A percentile compares a stretch with the other conserved stretches of the same genome.
Evolutionary conservation across 2,888 invertebrate species (phyloP).

Genomic region (Cheilosia urbana): DNA sequence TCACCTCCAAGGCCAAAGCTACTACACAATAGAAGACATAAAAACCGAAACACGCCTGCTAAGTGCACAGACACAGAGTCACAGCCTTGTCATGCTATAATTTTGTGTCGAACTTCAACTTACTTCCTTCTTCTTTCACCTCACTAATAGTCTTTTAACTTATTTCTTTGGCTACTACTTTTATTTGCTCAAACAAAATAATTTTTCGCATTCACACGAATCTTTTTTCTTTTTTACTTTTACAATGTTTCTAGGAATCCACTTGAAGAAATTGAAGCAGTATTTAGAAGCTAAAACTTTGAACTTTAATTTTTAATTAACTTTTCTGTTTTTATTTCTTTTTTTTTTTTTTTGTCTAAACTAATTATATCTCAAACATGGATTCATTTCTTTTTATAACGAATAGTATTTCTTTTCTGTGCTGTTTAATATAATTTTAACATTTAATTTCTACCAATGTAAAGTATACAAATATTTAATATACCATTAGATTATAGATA

Average conservation of each 20-base stretch:
- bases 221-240: conserved; percentile 75
- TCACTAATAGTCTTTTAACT: conserved; percentile 74
- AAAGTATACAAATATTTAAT: conserved; percentile 50
- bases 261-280: conserved; percentile 84
- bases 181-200: conserved; percentile 61
- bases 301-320: conserved; percentile 44
- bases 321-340: conserved; percentile 22
- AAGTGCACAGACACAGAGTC: neutral
- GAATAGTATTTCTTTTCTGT: conserved; percentile 70
- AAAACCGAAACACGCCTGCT: conserved; percentile 9
- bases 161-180: conserved; percentile 76
- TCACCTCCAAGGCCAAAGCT: too few relatives aligned
- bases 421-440: conserved; percentile 58
- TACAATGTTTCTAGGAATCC: conserved; percentile 82
- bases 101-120: neutral
- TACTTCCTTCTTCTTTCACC: conserved; percentile 22
- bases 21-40: neutral
- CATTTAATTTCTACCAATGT: conserved; percentile 54
- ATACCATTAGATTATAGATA: conserved; percentile 65
- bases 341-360: conserved; percentile 30
- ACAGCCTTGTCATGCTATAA: neutral
- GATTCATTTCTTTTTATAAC: conserved; percentile 46
- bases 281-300: conserved; percentile 83
- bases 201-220: conserved; percentile 69
- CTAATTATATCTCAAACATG: conserved; percentile 21